Base-by-base conservation (phyloP, 1,140 invertebrate species). In the Brachionus rubens region DNA sequence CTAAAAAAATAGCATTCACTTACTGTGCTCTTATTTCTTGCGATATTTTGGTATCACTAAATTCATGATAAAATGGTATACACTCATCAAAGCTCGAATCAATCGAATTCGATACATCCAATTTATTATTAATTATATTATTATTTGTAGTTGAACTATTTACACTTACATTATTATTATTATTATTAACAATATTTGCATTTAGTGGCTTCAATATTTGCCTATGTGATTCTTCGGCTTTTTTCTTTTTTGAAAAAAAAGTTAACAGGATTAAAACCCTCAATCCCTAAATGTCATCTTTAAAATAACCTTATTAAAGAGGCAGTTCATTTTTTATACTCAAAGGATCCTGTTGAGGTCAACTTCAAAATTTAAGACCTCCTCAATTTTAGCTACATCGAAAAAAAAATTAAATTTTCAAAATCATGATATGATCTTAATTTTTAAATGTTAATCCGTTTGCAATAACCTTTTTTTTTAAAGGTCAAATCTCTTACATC, bases 61-160 rank as follows among this genome's bases (percentile, higher is more conserved):
- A 72, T 54, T 72, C 68, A 36, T 72, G 59, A 65, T 65, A 65
- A 41, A 65, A 65, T 43, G 59, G 59, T 26, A 65, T 43, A 26
- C 33, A 43, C 14, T 65, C 59, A 24, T 65, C 59, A 43, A 65
- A 65, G 14, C 40, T 65, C 7, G 21, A 16, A 43, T 65, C 59
- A 19, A 16, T 59, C n/a, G 28, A n/a, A n/a, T n/a, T n/a, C n/a
- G 33, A 36, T 36, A 9, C 9, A 9, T 36, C 33, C 4, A 9
- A 36, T 36, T 36, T 36, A 36, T 36, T 36, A 7, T n/a, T n/a
- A n/a, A n/a, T n/a, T n/a, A 14, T 14, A 7, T 5, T 46, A 7
- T 10, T 5, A 10, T 46, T 10, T 5, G 43, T 65, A 30, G 19
- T 21, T 14, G 59, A 19, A 43, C 21, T 65, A 65, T 65, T 65